Conservation (phyloP, 2,113 vertebrate genomes). For the Anolis carolinensis region DNA sequence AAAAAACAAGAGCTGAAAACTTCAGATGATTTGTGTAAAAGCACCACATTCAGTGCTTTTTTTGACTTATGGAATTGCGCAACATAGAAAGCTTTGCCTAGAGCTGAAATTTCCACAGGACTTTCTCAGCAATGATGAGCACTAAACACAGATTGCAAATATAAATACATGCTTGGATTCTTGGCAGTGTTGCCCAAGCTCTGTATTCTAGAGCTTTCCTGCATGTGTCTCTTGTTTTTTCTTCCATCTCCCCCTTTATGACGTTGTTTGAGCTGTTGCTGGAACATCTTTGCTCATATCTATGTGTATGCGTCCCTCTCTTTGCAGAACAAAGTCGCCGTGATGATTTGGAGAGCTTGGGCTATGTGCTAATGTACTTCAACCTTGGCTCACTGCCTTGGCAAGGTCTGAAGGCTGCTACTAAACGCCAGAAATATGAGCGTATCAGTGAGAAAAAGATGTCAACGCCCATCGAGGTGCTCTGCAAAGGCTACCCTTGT, state of each 20-base stretch:
- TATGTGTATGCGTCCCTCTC: slow-evolving; percentile 41
- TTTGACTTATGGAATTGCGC: background rate
- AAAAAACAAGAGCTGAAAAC: background rate
- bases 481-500: slow-evolving; percentile 98
- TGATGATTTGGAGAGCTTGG: slow-evolving; percentile 95
- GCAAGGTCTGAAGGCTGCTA: slow-evolving; percentile 97
- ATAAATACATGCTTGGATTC: background rate
- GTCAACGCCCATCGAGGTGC: slow-evolving; percentile 96
- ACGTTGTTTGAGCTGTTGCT: slow-evolving; percentile 2
- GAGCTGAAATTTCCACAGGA: background rate
- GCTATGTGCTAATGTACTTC: slow-evolving; percentile 98
- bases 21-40: background rate
- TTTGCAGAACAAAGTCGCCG: slow-evolving; percentile 92
- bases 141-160: background rate
- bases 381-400: slow-evolving; percentile 97
- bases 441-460: slow-evolving; percentile 99
- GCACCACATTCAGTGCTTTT: background rate
- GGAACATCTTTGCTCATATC: slow-evolving; percentile 37
- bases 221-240: background rate
- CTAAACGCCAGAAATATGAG: slow-evolving; percentile 97
- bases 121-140: background rate
- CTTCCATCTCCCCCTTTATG: background rate
- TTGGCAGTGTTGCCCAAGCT: background rate
- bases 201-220: background rate
- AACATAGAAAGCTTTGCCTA: background rate